These are phyloP conservation scores for Drosophila albomicans DNA, from an alignment of 1,140 invertebrate species.

Conservation along the genomic window DNA sequence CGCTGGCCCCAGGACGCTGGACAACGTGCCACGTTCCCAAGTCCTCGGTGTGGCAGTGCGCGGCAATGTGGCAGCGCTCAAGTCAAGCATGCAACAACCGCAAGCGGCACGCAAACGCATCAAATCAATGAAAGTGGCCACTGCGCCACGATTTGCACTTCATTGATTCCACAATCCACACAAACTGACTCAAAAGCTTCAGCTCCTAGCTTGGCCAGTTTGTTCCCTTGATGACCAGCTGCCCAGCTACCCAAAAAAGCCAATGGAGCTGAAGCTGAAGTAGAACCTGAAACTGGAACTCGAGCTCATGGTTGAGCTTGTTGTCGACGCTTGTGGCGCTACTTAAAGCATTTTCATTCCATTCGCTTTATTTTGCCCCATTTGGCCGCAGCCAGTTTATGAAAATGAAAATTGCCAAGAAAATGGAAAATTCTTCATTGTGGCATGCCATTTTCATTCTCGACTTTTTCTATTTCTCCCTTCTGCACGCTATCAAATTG, in stretches of 20 bases:
- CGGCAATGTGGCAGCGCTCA: constrained; percentile 47
- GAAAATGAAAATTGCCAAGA: constrained; percentile 73
- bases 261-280: constrained; percentile 34
- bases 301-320: constrained; percentile 1
- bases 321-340: constrained; percentile 36
- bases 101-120: constrained; percentile 80
- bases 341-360: constrained; percentile 63
- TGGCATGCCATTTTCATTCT: not conserved
- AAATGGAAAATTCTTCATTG: constrained; percentile 56
- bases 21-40: not conserved
- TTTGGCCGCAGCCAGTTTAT: constrained; percentile 58
- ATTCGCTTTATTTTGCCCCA: constrained; percentile 61
- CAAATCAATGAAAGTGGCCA: constrained; percentile 80
- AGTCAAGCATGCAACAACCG: constrained; percentile 75
- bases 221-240: constrained; percentile 6
- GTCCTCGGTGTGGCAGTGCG: constrained; percentile 10
- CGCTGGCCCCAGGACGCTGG: not conserved
- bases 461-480: constrained; percentile 38
- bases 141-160: constrained; percentile 75
- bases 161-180: constrained; percentile 61
- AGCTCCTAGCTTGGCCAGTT: not conserved
- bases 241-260: constrained; percentile 15
- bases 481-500: constrained; percentile 44
- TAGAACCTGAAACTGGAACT: constrained; percentile 19
- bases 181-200: constrained; percentile 2